phyloP scores from a whole-genome alignment of 1,140 invertebrate genomes.

The Parasteatoda tepidariorum region DNA sequence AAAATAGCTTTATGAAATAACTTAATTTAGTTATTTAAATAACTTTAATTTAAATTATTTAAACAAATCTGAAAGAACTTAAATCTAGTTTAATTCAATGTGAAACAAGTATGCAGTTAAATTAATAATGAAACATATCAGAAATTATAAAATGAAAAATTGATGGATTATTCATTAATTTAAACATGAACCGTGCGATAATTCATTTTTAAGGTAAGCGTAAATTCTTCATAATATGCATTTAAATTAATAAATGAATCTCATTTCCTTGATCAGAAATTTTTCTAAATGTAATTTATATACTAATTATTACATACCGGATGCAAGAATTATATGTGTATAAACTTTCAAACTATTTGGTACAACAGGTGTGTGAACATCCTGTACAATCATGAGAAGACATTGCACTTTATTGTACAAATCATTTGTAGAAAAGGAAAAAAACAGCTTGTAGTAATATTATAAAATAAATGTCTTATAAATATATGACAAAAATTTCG shows the following conservation, averaged over 20 bases:
- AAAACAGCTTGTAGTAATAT: slow-evolving; percentile 60
- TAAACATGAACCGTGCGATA: no score
- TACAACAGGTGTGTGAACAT: background rate
- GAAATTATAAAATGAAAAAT: no score
- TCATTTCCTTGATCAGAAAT: slow-evolving; percentile 4
- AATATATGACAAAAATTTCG: slow-evolving; percentile 1
- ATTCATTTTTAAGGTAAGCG: no score
- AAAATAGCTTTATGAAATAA: no score
- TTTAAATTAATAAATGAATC: background rate
- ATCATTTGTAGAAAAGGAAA: slow-evolving; percentile 57
- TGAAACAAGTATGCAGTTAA: no score
- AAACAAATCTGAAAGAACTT: no score
- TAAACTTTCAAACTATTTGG: slow-evolving; percentile 15
- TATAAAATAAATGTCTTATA: slow-evolving; percentile 60
- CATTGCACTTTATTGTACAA: slow-evolving; percentile 58
- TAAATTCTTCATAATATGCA: no score
- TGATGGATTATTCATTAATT: no score
- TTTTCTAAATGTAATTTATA: background rate
- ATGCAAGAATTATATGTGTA: slow-evolving; percentile 21
- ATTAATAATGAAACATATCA: no score
- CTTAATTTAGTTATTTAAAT: no score
- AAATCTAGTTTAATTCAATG: no score
- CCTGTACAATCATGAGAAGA: slow-evolving; percentile 54
- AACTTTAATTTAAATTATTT: no score
- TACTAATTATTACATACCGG: background rate